phyloP scores from a whole-genome alignment of 1,140 invertebrate genomes.

The Drosophila eugracilis region DNA sequence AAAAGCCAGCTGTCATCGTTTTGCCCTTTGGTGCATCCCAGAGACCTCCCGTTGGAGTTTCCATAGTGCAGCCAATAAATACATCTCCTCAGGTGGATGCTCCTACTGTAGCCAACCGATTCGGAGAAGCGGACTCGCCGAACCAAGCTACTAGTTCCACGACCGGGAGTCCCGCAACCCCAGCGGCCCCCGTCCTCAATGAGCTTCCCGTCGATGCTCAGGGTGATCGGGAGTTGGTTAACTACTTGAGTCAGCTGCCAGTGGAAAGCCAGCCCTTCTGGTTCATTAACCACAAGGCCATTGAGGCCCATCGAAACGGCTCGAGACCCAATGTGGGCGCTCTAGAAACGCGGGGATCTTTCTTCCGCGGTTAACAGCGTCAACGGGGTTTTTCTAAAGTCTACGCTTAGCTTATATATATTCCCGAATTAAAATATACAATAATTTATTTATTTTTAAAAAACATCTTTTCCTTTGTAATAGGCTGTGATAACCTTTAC shows the following conservation, averaged over 20 bases:
- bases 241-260: slow-evolving; percentile 84
- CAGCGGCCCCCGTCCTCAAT: neutral
- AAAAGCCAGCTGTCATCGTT: slow-evolving; percentile 16
- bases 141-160: neutral
- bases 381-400: slow-evolving; percentile 3
- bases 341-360: slow-evolving; percentile 63
- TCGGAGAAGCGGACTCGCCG: slow-evolving; percentile 30
- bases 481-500: slow-evolving; percentile 20
- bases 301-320: slow-evolving; percentile 80
- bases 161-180: neutral
- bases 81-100: slow-evolving; percentile 10
- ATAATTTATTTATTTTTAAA: slow-evolving; percentile 37
- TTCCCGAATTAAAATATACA: slow-evolving; percentile 5
- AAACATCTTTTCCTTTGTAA: neutral
- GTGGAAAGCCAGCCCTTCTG: slow-evolving; percentile 86
- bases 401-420: neutral
- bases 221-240: slow-evolving; percentile 84
- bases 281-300: slow-evolving; percentile 85
- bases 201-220: slow-evolving; percentile 80
- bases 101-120: slow-evolving; percentile 48
- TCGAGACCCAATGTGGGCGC: slow-evolving; percentile 59
- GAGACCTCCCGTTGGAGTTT: slow-evolving; percentile 71
- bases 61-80: slow-evolving; percentile 52
- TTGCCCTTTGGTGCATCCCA: slow-evolving; percentile 66
- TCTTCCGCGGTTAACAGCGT: slow-evolving; percentile 64